These are phyloP conservation scores for Drosophila kanekoi DNA, from an alignment of 2,888 invertebrate species.

Conservation along the genomic window DNA sequence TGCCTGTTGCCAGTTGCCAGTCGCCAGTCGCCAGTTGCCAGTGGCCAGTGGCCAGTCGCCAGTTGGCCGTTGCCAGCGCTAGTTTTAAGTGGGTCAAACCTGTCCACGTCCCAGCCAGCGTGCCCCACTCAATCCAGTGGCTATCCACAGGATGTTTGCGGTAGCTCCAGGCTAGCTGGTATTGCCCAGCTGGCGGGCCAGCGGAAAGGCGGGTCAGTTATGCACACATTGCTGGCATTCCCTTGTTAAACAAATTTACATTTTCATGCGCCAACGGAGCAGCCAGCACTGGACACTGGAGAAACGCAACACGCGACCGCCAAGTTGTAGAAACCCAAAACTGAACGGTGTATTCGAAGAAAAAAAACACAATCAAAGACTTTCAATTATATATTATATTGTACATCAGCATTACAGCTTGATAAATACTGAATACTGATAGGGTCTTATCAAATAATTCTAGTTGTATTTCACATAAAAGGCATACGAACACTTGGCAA, in stretches of 20 bases:
- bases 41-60: background rate
- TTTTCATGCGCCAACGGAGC: slow-evolving; percentile 20
- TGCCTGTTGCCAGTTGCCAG: background rate
- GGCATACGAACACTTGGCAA: background rate
- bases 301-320: background rate
- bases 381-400: slow-evolving; percentile 14
- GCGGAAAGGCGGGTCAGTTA: slow-evolving; percentile 15
- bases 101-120: background rate
- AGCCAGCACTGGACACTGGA: background rate
- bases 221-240: slow-evolving; percentile 32
- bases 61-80: background rate
- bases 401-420: slow-evolving; percentile 8
- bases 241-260: slow-evolving; percentile 34
- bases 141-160: slow-evolving; percentile 21
- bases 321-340: background rate
- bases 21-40: too few species aligned
- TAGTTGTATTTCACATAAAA: background rate
- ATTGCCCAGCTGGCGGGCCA: background rate
- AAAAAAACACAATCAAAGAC: slow-evolving; percentile 3
- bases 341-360: background rate
- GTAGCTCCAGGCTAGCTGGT: slow-evolving; percentile 5
- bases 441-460: background rate
- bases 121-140: slow-evolving; percentile 5
- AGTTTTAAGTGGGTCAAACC: slow-evolving; percentile 34
- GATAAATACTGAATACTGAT: background rate